Evolutionary conservation across 2,888 invertebrate species (phyloP).

Genomic region (Eutolmus rufibarbis): DNA sequence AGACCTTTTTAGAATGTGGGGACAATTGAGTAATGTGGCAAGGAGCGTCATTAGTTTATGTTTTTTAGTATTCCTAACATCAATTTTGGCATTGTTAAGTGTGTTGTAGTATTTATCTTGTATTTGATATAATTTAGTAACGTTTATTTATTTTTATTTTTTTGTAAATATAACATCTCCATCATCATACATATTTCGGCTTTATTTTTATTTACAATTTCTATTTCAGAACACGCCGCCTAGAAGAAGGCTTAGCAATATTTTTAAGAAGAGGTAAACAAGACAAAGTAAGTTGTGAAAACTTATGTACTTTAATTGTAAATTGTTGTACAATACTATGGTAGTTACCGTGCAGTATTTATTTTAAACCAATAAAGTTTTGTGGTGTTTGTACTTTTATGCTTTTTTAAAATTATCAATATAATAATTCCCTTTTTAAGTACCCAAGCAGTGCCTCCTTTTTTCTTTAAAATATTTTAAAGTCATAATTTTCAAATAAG

Average conservation of each 20-base stretch:
- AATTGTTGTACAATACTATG: background rate
- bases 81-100: conserved; percentile 10
- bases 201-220: conserved; percentile 25
- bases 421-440: background rate
- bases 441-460: background rate
- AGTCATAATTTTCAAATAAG: no score
- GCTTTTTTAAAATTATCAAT: background rate
- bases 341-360: background rate
- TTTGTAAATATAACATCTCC: background rate
- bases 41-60: conserved; percentile 49
- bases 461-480: background rate
- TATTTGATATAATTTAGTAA: background rate
- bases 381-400: background rate
- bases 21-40: conserved; percentile 50
- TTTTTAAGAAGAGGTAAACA: conserved; percentile 59
- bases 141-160: background rate
- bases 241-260: conserved; percentile 59
- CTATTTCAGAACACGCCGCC: conserved; percentile 60
- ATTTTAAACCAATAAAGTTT: background rate
- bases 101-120: background rate
- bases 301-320: background rate
- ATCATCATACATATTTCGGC: background rate
- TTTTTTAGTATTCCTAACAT: conserved; percentile 48
- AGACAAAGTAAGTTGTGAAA: background rate
- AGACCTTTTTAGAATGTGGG: conserved; percentile 51